Evolutionary conservation across 35 echinoderm and acorn worm genomes (phyloP), one percentile per base, ranked within the genome.

Genomic region (Amphiura filiformis): DNA sequence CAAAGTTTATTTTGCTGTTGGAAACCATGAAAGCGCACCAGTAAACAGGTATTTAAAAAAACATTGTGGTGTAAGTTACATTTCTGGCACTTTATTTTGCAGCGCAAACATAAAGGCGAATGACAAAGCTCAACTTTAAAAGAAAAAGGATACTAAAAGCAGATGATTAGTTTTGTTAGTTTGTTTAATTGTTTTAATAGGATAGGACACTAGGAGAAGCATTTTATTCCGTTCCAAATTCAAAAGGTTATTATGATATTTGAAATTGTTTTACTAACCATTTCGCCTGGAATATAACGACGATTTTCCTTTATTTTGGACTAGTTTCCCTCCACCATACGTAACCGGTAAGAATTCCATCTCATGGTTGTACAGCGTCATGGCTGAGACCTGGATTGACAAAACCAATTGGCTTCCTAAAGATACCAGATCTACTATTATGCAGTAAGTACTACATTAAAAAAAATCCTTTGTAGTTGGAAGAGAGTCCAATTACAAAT

Each of bases 31-130:
- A 87, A 94, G 93, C 87, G 84, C 93, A 56, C 93, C 93, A 0
- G 93, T 94, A 20, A 91, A 94, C 79, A 94, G 93, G 93, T 94
- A n/a, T n/a, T n/a, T n/a, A n/a, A n/a, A n/a, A n/a, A n/a, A n/a
- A n/a, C n/a, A n/a, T n/a, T n/a, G n/a, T n/a, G n/a, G n/a, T n/a
- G n/a, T n/a, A n/a, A n/a, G n/a, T n/a, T n/a, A n/a, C n/a, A n/a
- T n/a, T n/a, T n/a, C n/a, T n/a, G n/a, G n/a, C n/a, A n/a, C n/a
- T n/a, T n/a, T n/a, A n/a, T n/a, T n/a, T n/a, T n/a, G n/a, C n/a
- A n/a, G n/a, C n/a, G n/a, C n/a, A n/a, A n/a, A n/a, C n/a, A n/a
- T n/a, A n/a, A n/a, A n/a, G n/a, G n/a, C n/a, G n/a, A n/a, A n/a
- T n/a, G n/a, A n/a, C n/a, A n/a, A n/a, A n/a, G n/a, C n/a, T n/a